A percentile compares a stretch with the other conserved stretches of the same genome.
phyloP scores from a whole-genome alignment of 1,140 invertebrate genomes.

The Luehdorfia chinensis region DNA sequence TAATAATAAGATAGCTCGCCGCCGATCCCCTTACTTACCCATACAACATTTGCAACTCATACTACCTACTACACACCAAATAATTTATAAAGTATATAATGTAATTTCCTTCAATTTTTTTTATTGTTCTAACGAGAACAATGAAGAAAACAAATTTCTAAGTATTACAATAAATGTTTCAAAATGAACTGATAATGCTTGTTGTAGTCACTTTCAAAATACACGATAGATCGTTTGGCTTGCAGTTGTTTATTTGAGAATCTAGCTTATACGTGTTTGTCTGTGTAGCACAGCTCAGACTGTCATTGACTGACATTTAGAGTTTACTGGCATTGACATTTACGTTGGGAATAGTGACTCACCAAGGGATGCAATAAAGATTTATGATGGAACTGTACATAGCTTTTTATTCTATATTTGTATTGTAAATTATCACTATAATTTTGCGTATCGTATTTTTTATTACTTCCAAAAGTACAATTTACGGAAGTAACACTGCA shows the following conservation, averaged over 20 bases:
- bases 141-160: too few species aligned
- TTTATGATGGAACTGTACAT: neutral
- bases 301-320: constrained; percentile 9
- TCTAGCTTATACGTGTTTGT: neutral
- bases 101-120: too few species aligned
- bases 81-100: too few species aligned
- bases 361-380: constrained; percentile 5
- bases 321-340: constrained; percentile 11
- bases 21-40: too few species aligned
- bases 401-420: too few species aligned
- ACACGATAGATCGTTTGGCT: neutral
- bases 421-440: too few species aligned
- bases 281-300: neutral
- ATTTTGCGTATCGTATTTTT: neutral
- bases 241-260: neutral
- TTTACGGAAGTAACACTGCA: too few species aligned
- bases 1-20: too few species aligned
- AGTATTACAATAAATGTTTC: too few species aligned
- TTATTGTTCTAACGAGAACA: too few species aligned
- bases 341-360: neutral
- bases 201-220: neutral
- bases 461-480: neutral
- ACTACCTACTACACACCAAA: too few species aligned
- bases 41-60: too few species aligned
- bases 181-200: constrained; percentile 4